Percentiles rank a stretch among this genome's conserved stretches.
Conservation (phyloP, 2,888 invertebrate species). For the Masnerella sp. region DNA sequence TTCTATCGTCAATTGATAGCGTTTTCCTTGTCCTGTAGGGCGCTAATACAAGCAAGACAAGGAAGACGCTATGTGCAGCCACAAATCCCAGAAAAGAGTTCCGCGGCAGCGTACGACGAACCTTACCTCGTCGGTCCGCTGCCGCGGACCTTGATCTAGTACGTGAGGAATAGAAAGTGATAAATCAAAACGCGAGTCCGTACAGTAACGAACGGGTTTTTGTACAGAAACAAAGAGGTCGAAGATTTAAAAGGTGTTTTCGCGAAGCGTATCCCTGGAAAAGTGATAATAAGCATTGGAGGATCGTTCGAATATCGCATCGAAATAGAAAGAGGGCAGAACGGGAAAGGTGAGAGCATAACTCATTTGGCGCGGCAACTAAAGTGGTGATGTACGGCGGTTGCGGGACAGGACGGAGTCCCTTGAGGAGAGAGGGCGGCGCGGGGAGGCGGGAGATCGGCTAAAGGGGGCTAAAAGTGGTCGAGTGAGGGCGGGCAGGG, state of each 20-base stretch:
- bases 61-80: no score
- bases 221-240: conserved; percentile 23
- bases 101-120: no score
- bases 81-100: no score
- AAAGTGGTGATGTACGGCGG: conserved; percentile 73
- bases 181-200: not conserved
- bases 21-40: no score
- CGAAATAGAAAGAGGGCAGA: conserved; percentile 48
- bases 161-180: no score
- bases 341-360: conserved; percentile 64
- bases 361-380: conserved; percentile 68
- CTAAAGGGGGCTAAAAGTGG: conserved; percentile 30
- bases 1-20: no score
- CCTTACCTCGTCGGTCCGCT: no score
- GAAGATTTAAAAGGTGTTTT: conserved; percentile 54
- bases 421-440: conserved; percentile 33
- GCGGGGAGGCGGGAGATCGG: conserved; percentile 15
- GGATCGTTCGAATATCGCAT: conserved; percentile 54
- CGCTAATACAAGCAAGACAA: no score
- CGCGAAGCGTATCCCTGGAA: conserved; percentile 31
- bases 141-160: no score
- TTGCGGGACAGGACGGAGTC: conserved; percentile 65
- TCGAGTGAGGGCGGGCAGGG: conserved; percentile 41
- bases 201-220: conserved; percentile 26
- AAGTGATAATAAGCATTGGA: conserved; percentile 60